These are phyloP conservation scores for Heliothis subflexa DNA, from an alignment of 1,140 invertebrate species.

Conservation along the genomic window DNA sequence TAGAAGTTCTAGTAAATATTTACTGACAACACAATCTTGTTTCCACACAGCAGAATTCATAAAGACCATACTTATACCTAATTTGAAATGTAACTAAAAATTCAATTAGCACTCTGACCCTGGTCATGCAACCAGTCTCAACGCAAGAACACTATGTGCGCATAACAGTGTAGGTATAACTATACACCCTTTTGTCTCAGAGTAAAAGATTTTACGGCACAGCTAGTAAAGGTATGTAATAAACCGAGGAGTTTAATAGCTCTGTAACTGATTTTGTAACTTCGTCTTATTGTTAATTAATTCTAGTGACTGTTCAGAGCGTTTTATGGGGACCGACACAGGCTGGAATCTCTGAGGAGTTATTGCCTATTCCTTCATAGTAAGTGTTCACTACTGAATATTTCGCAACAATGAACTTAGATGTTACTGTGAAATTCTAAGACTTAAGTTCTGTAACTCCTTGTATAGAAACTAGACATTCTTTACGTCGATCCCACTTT, in stretches of 20 bases:
- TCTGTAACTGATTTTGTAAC: constrained; percentile 21
- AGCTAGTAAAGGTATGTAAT: constrained; percentile 11
- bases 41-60: too few species aligned
- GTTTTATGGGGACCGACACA: constrained; percentile 4
- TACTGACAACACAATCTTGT: too few species aligned
- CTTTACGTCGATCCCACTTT: too few species aligned
- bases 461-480: too few species aligned
- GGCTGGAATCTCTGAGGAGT: not conserved
- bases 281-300: constrained; percentile 27
- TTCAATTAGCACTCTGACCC: not conserved
- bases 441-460: too few species aligned
- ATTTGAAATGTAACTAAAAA: too few species aligned
- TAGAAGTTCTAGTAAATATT: too few species aligned
- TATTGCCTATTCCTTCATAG: not conserved
- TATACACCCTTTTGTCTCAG: constrained; percentile 20
- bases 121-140: not conserved
- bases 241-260: constrained; percentile 31
- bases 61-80: too few species aligned
- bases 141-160: not conserved
- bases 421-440: too few species aligned
- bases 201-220: not conserved
- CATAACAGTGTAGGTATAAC: not conserved
- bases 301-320: constrained; percentile 7
- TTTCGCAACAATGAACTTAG: too few species aligned
- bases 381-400: not conserved